A percentile compares a stretch with the other conserved stretches of the same genome.
Evolutionary conservation across 1,140 invertebrate species (phyloP).

Genomic region (Gryllus bimaculatus): DNA sequence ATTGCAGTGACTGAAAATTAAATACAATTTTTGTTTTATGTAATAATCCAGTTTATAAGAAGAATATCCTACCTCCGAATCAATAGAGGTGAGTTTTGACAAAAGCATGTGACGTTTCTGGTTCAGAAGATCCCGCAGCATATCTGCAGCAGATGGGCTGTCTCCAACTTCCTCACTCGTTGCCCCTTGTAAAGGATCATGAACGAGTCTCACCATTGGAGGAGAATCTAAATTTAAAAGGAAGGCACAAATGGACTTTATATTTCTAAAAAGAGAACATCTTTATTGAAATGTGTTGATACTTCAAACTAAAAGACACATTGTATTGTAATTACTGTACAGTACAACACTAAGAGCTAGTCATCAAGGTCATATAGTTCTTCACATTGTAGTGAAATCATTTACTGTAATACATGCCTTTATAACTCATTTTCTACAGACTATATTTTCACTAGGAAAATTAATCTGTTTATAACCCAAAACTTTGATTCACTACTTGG

Average conservation of each 20-base stretch:
- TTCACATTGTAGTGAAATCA: no score
- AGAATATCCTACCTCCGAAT: conserved; percentile 66
- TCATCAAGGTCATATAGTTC: no score
- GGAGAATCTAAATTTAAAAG: conserved; percentile 15
- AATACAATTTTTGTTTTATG: not conserved
- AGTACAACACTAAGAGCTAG: no score
- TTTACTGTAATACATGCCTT: not conserved
- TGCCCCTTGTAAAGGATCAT: conserved; percentile 12
- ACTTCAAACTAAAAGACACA: not conserved
- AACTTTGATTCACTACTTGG: not conserved
- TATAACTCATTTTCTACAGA: not conserved
- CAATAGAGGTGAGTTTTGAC: conserved; percentile 77
- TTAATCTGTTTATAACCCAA: not conserved
- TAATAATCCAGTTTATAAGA: not conserved
- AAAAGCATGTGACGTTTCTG: conserved; percentile 78
- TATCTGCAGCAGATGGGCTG: conserved; percentile 67
- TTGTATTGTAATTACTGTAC: not conserved
- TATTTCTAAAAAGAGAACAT: not conserved
- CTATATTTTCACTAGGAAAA: not conserved
- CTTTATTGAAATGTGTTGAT: not conserved
- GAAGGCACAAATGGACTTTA: not conserved
- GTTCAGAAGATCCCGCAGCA: conserved; percentile 80
- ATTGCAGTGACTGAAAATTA: not conserved
- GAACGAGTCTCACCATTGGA: conserved; percentile 23
- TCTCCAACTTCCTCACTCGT: conserved; percentile 32